Conservation (phyloP, 2,797 vertebrate species). For the Pangasius krempfi region DNA sequence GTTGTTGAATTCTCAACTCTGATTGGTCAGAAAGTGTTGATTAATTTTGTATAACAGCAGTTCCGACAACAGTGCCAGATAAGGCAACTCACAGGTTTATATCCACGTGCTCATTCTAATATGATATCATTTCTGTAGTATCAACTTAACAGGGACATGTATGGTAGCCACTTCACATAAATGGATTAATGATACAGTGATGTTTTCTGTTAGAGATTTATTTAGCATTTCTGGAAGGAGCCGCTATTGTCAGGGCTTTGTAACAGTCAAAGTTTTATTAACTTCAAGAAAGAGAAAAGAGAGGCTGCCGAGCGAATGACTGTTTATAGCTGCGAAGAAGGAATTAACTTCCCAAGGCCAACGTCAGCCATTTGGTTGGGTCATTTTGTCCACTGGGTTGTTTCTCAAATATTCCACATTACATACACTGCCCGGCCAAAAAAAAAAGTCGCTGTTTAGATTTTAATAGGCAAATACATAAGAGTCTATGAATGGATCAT, state of each 20-base stretch:
- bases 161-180: not conserved
- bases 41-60: not conserved
- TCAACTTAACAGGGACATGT: not conserved
- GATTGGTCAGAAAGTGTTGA: not conserved
- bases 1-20: not conserved
- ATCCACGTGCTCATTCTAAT: not conserved
- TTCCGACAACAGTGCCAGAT: not conserved
- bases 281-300: not conserved
- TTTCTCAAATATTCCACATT: not conserved
- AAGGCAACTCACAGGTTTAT: not conserved
- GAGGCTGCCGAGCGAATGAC: not conserved
- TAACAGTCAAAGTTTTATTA: not conserved
- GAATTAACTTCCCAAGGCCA: not conserved
- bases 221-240: not conserved
- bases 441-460: too few relatives aligned
- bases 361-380: not conserved
- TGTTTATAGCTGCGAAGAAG: not conserved
- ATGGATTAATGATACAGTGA: not conserved
- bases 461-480: too few relatives aligned
- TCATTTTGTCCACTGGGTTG: not conserved
- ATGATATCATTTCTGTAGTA: not conserved
- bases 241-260: not conserved
- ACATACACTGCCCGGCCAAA: too few relatives aligned
- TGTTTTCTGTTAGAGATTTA: not conserved
- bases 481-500: too few relatives aligned